Percentiles rank a stretch among this genome's conserved stretches.
phyloP scores from a whole-genome alignment of 2,113 vertebrate genomes.

The Alligator mississippiensis region DNA sequence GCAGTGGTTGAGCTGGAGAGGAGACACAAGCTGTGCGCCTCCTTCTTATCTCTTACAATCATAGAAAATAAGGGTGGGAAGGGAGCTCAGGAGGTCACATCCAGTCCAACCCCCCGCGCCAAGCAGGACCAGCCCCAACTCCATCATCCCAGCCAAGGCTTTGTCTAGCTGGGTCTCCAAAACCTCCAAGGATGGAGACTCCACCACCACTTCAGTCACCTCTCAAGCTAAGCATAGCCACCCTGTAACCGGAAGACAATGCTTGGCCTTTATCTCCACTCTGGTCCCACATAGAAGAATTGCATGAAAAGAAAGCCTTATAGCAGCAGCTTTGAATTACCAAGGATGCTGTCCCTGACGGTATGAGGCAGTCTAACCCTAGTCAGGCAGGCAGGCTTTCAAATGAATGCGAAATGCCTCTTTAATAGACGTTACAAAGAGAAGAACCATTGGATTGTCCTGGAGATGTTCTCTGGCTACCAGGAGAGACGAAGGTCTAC shows the following conservation, averaged over 20 bases:
- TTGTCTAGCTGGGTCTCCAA: too few species aligned
- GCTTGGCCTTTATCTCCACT: not conserved
- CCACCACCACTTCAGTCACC: not conserved
- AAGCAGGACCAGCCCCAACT: too few species aligned
- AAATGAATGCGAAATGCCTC: not conserved
- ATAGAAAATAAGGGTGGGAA: too few species aligned
- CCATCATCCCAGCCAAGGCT: too few species aligned
- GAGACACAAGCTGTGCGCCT: not conserved
- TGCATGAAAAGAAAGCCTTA: slow-evolving; percentile 24
- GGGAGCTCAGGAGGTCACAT: too few species aligned
- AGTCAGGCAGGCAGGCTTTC: not conserved
- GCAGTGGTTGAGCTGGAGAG: not conserved
- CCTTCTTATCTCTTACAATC: not conserved
- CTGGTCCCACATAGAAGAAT: not conserved
- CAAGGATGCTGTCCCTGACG: too few species aligned
- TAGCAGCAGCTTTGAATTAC: not conserved
- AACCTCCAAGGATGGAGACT: too few species aligned
- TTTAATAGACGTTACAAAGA: not conserved
- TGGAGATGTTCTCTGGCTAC: not conserved
- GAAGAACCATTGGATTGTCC: not conserved
- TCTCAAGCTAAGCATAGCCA: not conserved
- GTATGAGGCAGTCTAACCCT: not conserved
- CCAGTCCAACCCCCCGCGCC: too few species aligned
- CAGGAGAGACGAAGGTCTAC: not conserved
- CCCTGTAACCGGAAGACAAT: rapidly evolving